These are phyloP conservation scores for Diplolepis rosae DNA, from an alignment of 2,888 invertebrate species.

Conservation along the genomic window DNA sequence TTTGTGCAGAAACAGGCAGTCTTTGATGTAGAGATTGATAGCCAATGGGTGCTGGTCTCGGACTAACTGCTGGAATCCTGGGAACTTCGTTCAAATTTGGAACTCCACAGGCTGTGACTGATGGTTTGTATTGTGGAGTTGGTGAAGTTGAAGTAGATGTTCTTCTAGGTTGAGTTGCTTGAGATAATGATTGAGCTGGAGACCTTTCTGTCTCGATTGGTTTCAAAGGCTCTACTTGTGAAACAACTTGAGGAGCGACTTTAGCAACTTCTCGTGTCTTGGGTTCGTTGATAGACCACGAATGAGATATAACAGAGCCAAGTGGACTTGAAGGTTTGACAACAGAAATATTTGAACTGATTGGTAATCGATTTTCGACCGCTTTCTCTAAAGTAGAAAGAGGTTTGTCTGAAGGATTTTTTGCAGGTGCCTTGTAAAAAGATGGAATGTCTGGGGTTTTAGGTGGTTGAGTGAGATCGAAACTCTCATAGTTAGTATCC, in stretches of 20 bases:
- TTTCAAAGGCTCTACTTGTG: conserved; percentile 56
- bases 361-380: conserved; percentile 51
- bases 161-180: conserved; percentile 40
- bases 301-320: conserved; percentile 76
- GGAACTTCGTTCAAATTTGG: conserved; percentile 60
- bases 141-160: conserved; percentile 50
- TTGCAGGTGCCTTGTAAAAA: conserved; percentile 74
- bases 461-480: conserved; percentile 75
- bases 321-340: conserved; percentile 66
- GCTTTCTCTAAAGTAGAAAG: conserved; percentile 56
- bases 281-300: conserved; percentile 76
- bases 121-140: conserved; percentile 58
- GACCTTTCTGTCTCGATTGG: conserved; percentile 57
- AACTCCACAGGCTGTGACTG: conserved; percentile 56
- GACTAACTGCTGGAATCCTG: conserved; percentile 55
- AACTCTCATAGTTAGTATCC: conserved; percentile 74
- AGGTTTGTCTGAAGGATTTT: conserved; percentile 61
- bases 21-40: conserved; percentile 66
- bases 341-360: conserved; percentile 46
- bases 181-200: not conserved
- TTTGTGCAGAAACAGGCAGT: conserved; percentile 65
- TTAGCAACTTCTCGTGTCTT: conserved; percentile 72
- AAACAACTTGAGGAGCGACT: conserved; percentile 32
- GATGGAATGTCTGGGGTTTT: conserved; percentile 77
- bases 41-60: conserved; percentile 54